Base-by-base conservation (phyloP, 2,888 invertebrate genomes). In the Zygaena filipendulae region DNA sequence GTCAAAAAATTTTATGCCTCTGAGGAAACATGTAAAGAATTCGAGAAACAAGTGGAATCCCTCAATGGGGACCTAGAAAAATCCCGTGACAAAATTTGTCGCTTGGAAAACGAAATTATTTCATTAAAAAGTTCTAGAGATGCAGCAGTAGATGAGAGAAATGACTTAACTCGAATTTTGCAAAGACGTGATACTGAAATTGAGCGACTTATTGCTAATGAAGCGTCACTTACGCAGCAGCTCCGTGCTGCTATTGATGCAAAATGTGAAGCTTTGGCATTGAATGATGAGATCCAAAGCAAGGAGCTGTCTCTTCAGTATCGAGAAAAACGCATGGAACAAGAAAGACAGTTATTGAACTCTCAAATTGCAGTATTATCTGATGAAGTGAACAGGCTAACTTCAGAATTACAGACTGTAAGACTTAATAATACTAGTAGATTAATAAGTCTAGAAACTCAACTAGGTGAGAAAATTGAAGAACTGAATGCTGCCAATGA, bases 261-360 rank as follows among this genome's bases (percentile, higher is more conserved):
- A 2, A 95, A 94, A 74, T 92, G 91, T 70, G 91, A 93, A 66
- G 91, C 92, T 1, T 61, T 93, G 26, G 86, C 88, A 4, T 84
- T 89, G 40, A 82, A 87, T 33, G 91, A 93, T 62, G 94, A 94
- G 68, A 83, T 92, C 20, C 85, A 88, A 45, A 88, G 91, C 39
- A 88, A 88, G 58, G 91, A 93, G 68, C 79, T 91, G 31, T 84
- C 87, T 7, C 61, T 93, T 11, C 90, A 90, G 50, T 89, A 87
- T 59, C 90, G 89, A 47, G 94, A 95, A 63, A 90, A 90, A 49
- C 84, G 92, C 11, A 81, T 95, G 48, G 91, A 92, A 47, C 90
- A 92, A 56, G 95, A 96, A 63, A 84, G 87, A 47, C 75, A 82
- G 4, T 82, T 93, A 43, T 63, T 93, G 13, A 85, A 86, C 39